Percentiles rank a stretch among this genome's conserved stretches.
Evolutionary conservation across 1,140 invertebrate genomes (phyloP).

Genomic region (Drosophila sproati): DNA sequence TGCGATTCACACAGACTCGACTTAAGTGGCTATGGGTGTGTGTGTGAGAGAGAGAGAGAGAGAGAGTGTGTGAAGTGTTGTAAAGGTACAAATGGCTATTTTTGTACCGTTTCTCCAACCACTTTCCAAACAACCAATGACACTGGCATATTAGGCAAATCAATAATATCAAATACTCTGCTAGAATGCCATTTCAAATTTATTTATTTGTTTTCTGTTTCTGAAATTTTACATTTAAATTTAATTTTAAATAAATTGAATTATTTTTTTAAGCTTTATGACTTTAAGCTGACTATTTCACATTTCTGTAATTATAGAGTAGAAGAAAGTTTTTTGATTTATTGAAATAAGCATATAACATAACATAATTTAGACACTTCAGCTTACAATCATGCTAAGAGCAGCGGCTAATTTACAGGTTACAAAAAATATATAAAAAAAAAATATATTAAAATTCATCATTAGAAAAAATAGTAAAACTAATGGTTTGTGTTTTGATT

Average conservation of each 20-base stretch:
- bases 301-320: too few species aligned
- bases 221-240: not conserved
- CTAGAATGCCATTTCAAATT: not conserved
- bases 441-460: too few species aligned
- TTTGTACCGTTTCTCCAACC: slow-evolving; percentile 10
- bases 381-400: too few species aligned
- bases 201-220: not conserved
- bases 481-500: too few species aligned
- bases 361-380: too few species aligned
- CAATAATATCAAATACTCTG: not conserved
- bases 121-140: slow-evolving; percentile 14
- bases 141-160: slow-evolving; percentile 14
- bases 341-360: too few species aligned
- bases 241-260: not conserved
- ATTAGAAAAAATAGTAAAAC: too few species aligned
- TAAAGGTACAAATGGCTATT: slow-evolving; percentile 37
- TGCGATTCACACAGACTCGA: slow-evolving; percentile 28
- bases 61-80: slow-evolving; percentile 37
- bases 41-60: slow-evolving; percentile 20
- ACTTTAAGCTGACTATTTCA: not conserved
- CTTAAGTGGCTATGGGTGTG: slow-evolving; percentile 36
- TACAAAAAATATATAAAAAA: too few species aligned
- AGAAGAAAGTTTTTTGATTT: too few species aligned
- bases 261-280: not conserved
- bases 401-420: too few species aligned